phyloP scores from a whole-genome alignment of 1,140 invertebrate genomes.

The Pectinophora gossypiella region DNA sequence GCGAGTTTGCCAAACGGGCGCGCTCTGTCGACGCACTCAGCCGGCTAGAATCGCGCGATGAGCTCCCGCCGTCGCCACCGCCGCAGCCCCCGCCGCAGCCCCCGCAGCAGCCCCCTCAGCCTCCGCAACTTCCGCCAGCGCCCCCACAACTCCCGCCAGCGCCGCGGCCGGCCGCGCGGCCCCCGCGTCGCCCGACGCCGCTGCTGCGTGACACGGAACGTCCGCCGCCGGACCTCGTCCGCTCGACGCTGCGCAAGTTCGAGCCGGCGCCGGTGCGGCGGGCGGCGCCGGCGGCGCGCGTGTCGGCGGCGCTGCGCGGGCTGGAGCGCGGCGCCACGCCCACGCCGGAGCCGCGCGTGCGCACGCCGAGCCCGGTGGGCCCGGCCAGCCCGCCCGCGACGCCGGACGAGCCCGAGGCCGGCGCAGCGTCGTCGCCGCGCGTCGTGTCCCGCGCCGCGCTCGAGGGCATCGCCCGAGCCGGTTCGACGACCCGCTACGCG shows the following conservation, averaged over 20 bases:
- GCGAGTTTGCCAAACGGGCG: slow-evolving; percentile 86
- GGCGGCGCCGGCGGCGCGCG: slow-evolving; percentile 28
- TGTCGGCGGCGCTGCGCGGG: slow-evolving; percentile 28
- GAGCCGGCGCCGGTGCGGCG: slow-evolving; percentile 80
- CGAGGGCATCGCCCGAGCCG: slow-evolving; percentile 82
- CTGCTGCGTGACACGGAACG: slow-evolving; percentile 87
- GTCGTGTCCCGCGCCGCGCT: slow-evolving; percentile 77
- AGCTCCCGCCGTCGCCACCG: slow-evolving; percentile 22
- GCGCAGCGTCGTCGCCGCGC: slow-evolving; percentile 21
- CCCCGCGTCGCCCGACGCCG: slow-evolving; percentile 80
- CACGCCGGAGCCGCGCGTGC: slow-evolving; percentile 56
- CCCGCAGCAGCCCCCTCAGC: slow-evolving; percentile 19
- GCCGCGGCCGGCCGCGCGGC: slow-evolving; percentile 38
- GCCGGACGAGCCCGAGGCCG: slow-evolving; percentile 21
- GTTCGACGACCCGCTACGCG: slow-evolving; percentile 78
- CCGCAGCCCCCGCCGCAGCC: slow-evolving; percentile 26
- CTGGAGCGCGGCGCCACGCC: slow-evolving; percentile 45
- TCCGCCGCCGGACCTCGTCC: slow-evolving; percentile 90
- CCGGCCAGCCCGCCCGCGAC: neutral
- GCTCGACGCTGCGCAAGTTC: slow-evolving; percentile 89
- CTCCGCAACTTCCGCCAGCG: slow-evolving; percentile 69
- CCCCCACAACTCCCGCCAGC: slow-evolving; percentile 75
- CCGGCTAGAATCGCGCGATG: slow-evolving; percentile 73
- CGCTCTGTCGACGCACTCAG: slow-evolving; percentile 88
- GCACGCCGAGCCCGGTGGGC: slow-evolving; percentile 25